phyloP scores from a whole-genome alignment of 2,113 vertebrate genomes.

The Bufo bufo region DNA sequence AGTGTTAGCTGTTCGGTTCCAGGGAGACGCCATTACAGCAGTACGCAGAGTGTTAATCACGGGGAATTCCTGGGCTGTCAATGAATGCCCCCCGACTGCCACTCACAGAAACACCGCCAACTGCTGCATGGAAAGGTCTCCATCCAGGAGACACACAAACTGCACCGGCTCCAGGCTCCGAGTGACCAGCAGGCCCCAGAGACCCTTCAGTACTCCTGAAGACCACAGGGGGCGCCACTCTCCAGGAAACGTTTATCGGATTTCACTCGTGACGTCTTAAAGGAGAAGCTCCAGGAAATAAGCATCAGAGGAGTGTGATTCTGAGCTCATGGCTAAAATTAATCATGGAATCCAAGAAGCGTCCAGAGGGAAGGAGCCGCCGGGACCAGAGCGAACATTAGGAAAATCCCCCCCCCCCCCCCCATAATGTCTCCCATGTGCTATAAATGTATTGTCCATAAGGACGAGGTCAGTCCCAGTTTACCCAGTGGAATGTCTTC shows the following conservation, averaged over 20 bases:
- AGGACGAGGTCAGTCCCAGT: background rate
- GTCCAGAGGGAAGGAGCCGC: too few species aligned
- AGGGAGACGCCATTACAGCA: background rate
- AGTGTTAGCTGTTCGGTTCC: background rate
- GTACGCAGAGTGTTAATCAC: background rate
- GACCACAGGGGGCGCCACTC: too few species aligned
- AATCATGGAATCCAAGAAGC: background rate
- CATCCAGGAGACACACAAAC: background rate
- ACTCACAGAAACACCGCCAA: background rate
- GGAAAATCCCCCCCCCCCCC: background rate
- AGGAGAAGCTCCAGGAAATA: too few species aligned
- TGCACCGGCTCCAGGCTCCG: too few species aligned
- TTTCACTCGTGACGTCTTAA: too few species aligned
- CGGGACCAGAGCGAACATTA: background rate
- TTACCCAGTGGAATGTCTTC: background rate
- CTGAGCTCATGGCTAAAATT: background rate
- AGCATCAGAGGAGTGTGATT: too few species aligned
- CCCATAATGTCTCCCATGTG: background rate
- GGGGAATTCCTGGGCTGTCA: background rate
- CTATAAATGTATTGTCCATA: background rate
- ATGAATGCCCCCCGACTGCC: background rate
- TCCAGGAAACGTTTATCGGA: too few species aligned
- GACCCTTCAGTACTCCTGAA: background rate
- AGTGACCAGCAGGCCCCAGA: background rate
- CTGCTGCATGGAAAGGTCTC: background rate